These are phyloP conservation scores for Eilema griseolum DNA, from an alignment of 2,888 invertebrate species.

Conservation along the genomic window DNA sequence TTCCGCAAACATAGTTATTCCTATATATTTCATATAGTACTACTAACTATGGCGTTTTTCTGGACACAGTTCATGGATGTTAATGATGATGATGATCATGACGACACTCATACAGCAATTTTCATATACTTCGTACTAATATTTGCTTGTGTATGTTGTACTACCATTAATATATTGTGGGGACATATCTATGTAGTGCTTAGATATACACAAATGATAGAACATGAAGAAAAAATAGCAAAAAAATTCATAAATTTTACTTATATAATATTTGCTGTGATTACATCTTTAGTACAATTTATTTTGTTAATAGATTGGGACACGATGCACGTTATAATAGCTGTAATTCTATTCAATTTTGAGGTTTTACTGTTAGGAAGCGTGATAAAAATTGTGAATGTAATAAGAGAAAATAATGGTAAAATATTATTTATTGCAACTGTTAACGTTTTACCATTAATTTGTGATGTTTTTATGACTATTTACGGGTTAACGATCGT, in stretches of 20 bases:
- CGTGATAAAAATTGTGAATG: conserved; percentile 2
- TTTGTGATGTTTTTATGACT: neutral
- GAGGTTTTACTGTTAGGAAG: neutral
- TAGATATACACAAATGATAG: neutral
- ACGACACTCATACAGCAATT: neutral
- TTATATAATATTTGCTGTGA: neutral
- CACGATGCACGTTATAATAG: neutral
- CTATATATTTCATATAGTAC: neutral
- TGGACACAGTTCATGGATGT: too few relatives aligned
- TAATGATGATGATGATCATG: neutral
- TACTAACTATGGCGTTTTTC: neutral
- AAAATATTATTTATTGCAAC: neutral
- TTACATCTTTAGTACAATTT: conserved; percentile 1
- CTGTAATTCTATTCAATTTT: neutral
- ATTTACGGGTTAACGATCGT: neutral
- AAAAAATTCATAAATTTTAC: neutral
- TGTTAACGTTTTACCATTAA: conserved; percentile 6
- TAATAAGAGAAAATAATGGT: conserved; percentile 1
- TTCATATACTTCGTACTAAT: conserved; percentile 3
- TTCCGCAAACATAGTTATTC: neutral
- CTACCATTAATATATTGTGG: neutral
- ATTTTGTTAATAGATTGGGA: neutral
- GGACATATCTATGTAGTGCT: conserved; percentile 7
- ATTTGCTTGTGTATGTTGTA: conserved; percentile 1
- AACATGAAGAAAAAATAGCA: neutral